phyloP scores from a whole-genome alignment of 2,888 invertebrate species.

The Chydorus sphaericus region DNA sequence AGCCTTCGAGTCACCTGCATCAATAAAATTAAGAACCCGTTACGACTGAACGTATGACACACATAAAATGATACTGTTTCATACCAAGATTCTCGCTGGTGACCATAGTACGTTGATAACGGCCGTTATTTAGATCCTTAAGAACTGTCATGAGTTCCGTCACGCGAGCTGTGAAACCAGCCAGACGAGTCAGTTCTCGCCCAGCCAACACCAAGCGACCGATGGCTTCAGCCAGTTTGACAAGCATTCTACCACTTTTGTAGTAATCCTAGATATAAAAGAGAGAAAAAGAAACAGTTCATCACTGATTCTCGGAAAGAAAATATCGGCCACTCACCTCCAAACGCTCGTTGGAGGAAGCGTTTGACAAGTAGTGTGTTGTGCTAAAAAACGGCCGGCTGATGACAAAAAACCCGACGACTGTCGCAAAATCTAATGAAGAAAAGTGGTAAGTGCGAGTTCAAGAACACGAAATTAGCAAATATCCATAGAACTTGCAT shows the following conservation, averaged over 20 bases:
- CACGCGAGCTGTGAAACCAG: slow-evolving; percentile 86
- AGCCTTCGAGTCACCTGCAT: not conserved
- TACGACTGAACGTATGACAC: not conserved
- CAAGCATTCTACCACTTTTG: slow-evolving; percentile 88
- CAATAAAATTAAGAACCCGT: not conserved
- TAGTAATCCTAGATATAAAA: slow-evolving; percentile 59
- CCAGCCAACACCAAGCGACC: slow-evolving; percentile 89
- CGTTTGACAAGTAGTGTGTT: slow-evolving; percentile 49
- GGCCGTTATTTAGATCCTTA: slow-evolving; percentile 62
- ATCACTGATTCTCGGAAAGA: not conserved
- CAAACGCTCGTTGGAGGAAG: slow-evolving; percentile 60
- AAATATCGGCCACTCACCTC: slow-evolving; percentile 37
- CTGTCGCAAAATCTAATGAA: slow-evolving; percentile 69
- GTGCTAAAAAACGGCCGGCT: slow-evolving; percentile 80
- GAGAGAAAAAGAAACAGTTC: not conserved
- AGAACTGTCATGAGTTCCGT: slow-evolving; percentile 76
- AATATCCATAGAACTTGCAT: slow-evolving; percentile 44
- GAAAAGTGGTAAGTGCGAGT: slow-evolving; percentile 11
- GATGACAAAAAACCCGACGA: slow-evolving; percentile 88
- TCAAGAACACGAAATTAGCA: not conserved
- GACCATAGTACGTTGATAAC: slow-evolving; percentile 52
- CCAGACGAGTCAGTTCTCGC: slow-evolving; percentile 79
- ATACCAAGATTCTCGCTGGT: not conserved
- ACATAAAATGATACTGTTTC: too few relatives aligned
- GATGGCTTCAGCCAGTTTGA: slow-evolving; percentile 92